A percentile compares a stretch with the other conserved stretches of the same genome.
These are phyloP conservation scores for Chiropotes sagulatus DNA, from an alignment of 2,797 vertebrate genomes.

Conservation along the genomic window DNA sequence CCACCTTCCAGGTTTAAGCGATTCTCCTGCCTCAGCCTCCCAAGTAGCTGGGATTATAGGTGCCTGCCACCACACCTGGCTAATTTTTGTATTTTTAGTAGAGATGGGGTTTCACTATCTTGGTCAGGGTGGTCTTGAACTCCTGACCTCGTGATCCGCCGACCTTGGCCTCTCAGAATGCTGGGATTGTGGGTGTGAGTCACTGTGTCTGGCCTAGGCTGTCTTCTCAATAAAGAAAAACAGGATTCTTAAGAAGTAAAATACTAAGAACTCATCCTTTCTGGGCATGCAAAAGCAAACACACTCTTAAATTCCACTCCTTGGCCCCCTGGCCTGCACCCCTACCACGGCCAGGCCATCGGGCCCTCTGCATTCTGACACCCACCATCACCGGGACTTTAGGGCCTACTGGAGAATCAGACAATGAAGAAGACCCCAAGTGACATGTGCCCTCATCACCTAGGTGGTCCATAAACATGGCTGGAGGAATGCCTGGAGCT, in stretches of 20 bases:
- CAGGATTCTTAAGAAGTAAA: background rate
- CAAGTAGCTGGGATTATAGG: no score
- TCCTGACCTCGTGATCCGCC: background rate
- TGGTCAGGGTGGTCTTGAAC: background rate
- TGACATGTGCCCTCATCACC: no score
- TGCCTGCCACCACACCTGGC: rapidly evolving
- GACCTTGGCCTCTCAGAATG: background rate
- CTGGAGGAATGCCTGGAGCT: no score
- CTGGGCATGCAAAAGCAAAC: background rate
- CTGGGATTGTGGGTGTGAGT: background rate
- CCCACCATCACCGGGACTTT: rapidly evolving
- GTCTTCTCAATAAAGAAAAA: background rate
- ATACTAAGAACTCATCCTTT: background rate
- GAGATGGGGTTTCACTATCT: background rate
- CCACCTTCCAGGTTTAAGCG: no score
- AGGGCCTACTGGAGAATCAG: background rate
- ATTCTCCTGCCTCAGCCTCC: no score
- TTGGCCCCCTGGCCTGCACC: background rate
- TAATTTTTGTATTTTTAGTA: background rate
- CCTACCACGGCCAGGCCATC: rapidly evolving
- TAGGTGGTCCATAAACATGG: background rate
- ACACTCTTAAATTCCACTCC: no score
- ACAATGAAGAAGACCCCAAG: background rate
- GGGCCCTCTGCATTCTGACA: rapidly evolving
- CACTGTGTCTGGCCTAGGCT: background rate